Percentiles rank a stretch among this genome's conserved stretches.
Conservation (phyloP, 2,797 vertebrate species). For the Avahi laniger region DNA sequence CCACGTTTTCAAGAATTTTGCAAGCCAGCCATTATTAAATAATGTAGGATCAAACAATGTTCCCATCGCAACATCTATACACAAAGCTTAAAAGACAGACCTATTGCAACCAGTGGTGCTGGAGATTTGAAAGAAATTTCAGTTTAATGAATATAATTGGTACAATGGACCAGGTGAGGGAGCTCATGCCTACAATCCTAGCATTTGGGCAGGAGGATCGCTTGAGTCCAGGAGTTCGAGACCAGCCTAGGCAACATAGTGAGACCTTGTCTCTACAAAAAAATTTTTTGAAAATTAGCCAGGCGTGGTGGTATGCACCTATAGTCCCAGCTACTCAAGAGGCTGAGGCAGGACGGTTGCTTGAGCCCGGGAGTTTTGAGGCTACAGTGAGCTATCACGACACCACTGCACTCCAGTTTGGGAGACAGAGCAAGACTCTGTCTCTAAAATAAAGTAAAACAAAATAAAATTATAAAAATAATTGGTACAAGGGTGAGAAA, state of each 20-base stretch:
- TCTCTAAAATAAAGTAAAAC: background rate
- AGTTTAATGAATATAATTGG: background rate
- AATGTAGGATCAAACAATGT: background rate
- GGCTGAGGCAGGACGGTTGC: background rate
- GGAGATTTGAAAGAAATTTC: background rate
- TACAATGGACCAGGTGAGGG: background rate
- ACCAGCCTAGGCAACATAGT: background rate
- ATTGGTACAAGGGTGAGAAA: background rate
- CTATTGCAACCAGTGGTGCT: background rate
- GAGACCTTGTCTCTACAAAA: background rate
- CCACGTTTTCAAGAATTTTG: background rate
- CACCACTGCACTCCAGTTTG: background rate
- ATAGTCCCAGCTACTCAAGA: background rate
- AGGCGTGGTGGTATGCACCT: background rate
- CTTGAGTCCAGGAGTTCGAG: background rate
- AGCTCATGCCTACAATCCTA: background rate
- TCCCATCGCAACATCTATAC: background rate
- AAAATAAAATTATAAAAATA: background rate
- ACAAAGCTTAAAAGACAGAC: background rate
- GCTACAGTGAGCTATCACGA: background rate
- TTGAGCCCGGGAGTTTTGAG: background rate
- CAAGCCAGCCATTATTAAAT: background rate
- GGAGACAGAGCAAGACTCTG: background rate
- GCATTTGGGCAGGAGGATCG: background rate
- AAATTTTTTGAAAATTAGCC: background rate